A percentile compares a stretch with the other conserved stretches of the same genome.
Conservation (phyloP, 2,113 vertebrate species). For the Isichthys henryi region DNA sequence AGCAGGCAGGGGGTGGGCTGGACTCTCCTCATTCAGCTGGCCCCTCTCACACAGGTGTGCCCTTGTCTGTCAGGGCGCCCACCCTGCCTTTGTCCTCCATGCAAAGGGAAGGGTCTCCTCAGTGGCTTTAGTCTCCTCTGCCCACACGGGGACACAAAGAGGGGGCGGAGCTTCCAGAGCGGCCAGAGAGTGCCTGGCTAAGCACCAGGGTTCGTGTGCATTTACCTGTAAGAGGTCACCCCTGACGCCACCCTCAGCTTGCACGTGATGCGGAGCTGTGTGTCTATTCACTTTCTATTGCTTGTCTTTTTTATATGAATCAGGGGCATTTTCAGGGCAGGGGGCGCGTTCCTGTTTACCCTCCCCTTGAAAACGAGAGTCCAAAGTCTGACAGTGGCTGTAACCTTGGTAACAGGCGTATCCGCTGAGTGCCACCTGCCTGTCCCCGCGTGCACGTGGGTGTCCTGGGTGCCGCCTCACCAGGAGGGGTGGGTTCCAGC, state of each 20-base stretch:
- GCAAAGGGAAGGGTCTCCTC: background rate
- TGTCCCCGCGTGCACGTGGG: background rate
- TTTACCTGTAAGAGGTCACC: background rate
- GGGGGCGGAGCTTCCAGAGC: background rate
- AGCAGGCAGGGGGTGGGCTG: background rate
- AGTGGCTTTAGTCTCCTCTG: background rate
- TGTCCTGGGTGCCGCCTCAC: background rate
- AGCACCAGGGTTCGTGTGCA: background rate
- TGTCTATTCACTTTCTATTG: background rate
- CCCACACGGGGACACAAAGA: background rate
- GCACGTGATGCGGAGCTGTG: background rate
- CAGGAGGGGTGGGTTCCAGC: background rate
- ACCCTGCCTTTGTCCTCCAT: background rate
- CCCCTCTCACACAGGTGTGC: conserved; percentile 16
- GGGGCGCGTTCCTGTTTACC: background rate
- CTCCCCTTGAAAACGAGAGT: background rate
- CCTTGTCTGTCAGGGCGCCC: background rate
- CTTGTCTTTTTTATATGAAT: background rate
- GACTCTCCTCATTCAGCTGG: background rate
- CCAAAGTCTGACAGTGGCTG: background rate
- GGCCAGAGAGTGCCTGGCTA: background rate
- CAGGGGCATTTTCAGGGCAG: background rate
- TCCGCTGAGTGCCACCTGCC: background rate
- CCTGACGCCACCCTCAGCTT: background rate
- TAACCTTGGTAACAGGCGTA: background rate